Base-by-base conservation (phyloP, 1,140 invertebrate species). In the Oryctes rhinoceros region DNA sequence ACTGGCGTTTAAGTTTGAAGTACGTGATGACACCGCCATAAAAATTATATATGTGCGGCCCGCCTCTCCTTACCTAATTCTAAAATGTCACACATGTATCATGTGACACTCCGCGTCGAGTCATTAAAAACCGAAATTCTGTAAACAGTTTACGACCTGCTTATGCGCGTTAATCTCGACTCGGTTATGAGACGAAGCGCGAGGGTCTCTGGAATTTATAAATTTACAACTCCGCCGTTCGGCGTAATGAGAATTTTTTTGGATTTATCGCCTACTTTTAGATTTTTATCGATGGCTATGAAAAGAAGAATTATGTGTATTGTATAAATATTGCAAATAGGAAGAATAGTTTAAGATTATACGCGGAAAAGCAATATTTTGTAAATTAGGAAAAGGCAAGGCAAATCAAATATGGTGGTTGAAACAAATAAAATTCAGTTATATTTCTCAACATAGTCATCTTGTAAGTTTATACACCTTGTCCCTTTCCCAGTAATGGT, bases 11-110 rank as follows among this genome's bases (percentile, higher is more conserved):
- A 67, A 13, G 1, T 5, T 24, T 35, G 65, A 67, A 67, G 65
- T 67, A 67, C 65, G 65, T 67, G 65, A 67, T 67, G 65, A 67
- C 65, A 67, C 65, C n/a, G 65, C 35, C 65, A 67, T 67, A 67
- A 67, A 67, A 24, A 24, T 24, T 24, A 24, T 67, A 35, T 67
- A 67, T 35, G 65, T 24, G 65, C 30, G 10, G 18, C 6, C 18
- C 65, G 65, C 7, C 3, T 67, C 65, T 11, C 24, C 65, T 67
- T 67, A 67, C 65, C 65, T 67, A 67, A 67, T 67, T 18, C 18
- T 7, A 13, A 67, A 67, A 35, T 67, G 30, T 67, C 65, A 67
- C 65, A 67, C 65, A 67, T 67, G 65, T 67, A 67, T 67, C 65
- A 35, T 67, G 30, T 67, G 65, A 67, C 65, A 67, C 30, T 67